phyloP scores from a whole-genome alignment of 2,888 invertebrate genomes.

The Priocnemis perturbator region DNA sequence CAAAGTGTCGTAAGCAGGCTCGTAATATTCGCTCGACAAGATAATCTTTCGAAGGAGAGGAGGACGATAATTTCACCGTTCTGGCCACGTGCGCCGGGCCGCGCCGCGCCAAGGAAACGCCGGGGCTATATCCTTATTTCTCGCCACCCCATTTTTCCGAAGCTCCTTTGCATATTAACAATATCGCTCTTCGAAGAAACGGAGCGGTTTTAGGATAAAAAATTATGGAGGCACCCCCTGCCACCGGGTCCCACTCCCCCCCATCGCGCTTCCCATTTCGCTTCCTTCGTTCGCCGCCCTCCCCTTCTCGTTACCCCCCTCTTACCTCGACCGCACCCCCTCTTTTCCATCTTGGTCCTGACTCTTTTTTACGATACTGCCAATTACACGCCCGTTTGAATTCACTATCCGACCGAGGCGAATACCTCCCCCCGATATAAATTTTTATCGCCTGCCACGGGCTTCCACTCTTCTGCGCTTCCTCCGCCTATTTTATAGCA shows the following conservation, averaged over 20 bases:
- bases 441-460: constrained; percentile 65
- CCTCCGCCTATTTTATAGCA: constrained; percentile 48
- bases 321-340: constrained; percentile 38
- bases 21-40: constrained; percentile 63
- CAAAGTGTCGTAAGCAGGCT: constrained; percentile 46
- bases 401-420: constrained; percentile 71
- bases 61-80: constrained; percentile 53
- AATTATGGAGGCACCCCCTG: constrained; percentile 67
- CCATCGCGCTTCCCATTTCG: constrained; percentile 54
- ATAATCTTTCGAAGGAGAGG: constrained; percentile 60
- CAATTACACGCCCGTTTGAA: constrained; percentile 75
- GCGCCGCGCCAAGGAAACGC: constrained; percentile 5
- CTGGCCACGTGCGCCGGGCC: constrained; percentile 16
- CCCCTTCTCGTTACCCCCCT: constrained; percentile 24
- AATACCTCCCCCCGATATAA: constrained; percentile 67
- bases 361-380: constrained; percentile 74
- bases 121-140: constrained; percentile 67
- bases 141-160: constrained; percentile 73
- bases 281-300: constrained; percentile 26
- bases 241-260: constrained; percentile 47
- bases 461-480: constrained; percentile 36
- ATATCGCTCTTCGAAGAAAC: constrained; percentile 71
- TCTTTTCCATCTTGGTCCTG: constrained; percentile 47
- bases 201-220: constrained; percentile 68
- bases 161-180: constrained; percentile 75